Conservation (phyloP, 2,797 vertebrate genomes). For the Chrysocyon brachyurus region DNA sequence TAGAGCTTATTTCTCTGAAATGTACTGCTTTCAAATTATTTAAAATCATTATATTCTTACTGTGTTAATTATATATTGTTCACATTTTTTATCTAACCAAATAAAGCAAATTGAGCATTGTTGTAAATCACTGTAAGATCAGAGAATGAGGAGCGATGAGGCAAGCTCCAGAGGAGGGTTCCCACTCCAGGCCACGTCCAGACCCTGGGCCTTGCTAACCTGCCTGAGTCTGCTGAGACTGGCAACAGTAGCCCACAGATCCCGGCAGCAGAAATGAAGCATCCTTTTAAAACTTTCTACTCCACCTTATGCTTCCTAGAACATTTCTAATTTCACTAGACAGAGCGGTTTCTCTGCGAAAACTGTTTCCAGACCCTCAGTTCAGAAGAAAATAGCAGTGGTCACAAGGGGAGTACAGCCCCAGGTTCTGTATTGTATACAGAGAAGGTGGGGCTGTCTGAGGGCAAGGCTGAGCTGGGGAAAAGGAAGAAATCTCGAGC, state of each 20-base stretch:
- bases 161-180: background rate
- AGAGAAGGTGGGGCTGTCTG: background rate
- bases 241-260: too few species aligned
- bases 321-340: constrained; percentile 1
- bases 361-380: background rate
- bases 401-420: background rate
- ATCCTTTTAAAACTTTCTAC: background rate
- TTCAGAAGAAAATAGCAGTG: background rate
- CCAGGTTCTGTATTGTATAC: background rate
- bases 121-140: background rate
- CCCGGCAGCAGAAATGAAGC: background rate
- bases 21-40: constrained; percentile 49
- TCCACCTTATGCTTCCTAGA: background rate
- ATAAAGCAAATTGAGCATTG: background rate
- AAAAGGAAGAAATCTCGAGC: background rate
- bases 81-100: background rate
- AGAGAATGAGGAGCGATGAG: background rate
- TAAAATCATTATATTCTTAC: constrained; percentile 25
- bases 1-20: constrained; percentile 6
- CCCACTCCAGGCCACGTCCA: too few species aligned
- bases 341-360: constrained; percentile 13
- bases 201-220: background rate
- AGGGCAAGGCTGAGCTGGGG: background rate
- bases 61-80: background rate
- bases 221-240: background rate